Conservation (phyloP, 2,888 invertebrate species). For the Cryptus viduatorius region DNA sequence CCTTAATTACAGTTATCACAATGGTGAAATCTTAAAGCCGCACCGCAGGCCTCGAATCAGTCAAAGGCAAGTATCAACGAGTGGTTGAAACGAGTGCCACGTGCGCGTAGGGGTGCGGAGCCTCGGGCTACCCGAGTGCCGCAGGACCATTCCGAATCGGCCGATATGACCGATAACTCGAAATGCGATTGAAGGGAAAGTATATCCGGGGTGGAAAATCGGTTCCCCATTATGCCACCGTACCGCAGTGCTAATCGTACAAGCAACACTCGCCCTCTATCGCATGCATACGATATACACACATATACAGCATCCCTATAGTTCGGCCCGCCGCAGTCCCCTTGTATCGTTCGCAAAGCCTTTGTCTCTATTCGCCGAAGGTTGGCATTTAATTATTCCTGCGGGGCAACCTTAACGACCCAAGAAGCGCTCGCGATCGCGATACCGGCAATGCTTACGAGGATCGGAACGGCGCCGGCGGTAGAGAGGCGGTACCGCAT, state of each 20-base stretch:
- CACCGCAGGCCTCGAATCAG: background rate
- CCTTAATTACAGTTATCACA: background rate
- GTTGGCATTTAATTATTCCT: constrained; percentile 76
- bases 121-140: background rate
- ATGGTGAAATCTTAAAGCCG: background rate
- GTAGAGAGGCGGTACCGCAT: constrained; percentile 44
- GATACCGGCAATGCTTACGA: constrained; percentile 47
- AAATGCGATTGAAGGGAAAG: constrained; percentile 29
- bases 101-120: constrained; percentile 3
- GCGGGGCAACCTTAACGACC: constrained; percentile 72
- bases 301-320: constrained; percentile 9
- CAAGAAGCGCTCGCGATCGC: constrained; percentile 56
- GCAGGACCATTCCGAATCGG: constrained; percentile 25
- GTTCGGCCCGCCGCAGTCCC: background rate
- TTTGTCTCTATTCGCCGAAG: constrained; percentile 54
- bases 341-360: constrained; percentile 32
- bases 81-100: constrained; percentile 20
- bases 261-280: constrained; percentile 68
- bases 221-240: background rate
- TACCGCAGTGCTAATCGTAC: constrained; percentile 59
- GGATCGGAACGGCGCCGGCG: constrained; percentile 25
- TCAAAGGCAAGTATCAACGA: background rate
- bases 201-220: background rate
- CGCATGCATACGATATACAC: constrained; percentile 1
- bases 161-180: constrained; percentile 48